Conservation (phyloP, 2,888 invertebrate species). For the Brenthis daphne region DNA sequence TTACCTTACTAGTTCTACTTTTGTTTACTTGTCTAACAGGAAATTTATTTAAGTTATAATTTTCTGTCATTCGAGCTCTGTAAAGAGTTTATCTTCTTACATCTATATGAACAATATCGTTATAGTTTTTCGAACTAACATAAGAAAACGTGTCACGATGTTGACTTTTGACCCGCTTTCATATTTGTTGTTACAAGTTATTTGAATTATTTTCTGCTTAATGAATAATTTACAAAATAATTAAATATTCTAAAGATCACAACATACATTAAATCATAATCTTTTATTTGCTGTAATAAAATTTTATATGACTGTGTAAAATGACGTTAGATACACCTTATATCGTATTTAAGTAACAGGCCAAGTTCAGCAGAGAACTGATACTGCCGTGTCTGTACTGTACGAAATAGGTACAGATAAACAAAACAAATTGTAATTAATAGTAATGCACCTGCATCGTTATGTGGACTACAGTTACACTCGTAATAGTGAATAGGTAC, state of each 20-base stretch:
- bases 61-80: constrained; percentile 73
- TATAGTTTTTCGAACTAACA: constrained; percentile 47
- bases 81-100: constrained; percentile 57
- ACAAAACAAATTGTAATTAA: not conserved
- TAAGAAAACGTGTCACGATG: constrained; percentile 55
- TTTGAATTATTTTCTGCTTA: not conserved
- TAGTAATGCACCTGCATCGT: too few relatives aligned
- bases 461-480: too few relatives aligned
- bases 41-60: constrained; percentile 81
- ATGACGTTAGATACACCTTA: constrained; percentile 27
- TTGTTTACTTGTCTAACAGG: constrained; percentile 76
- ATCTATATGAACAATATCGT: constrained; percentile 49
- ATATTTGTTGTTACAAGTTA: not conserved
- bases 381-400: too few relatives aligned
- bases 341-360: constrained; percentile 10
- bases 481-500: not conserved
- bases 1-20: constrained; percentile 65
- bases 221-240: not conserved
- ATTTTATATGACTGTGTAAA: constrained; percentile 19
- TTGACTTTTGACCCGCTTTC: constrained; percentile 57
- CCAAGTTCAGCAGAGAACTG: not conserved
- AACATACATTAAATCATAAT: constrained; percentile 2
- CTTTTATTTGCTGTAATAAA: constrained; percentile 36
- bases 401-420: not conserved
- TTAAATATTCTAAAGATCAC: not conserved